Evolutionary conservation across 1,140 invertebrate species (phyloP), one percentile per base, ranked within the genome.

Genomic region (Alviniconcha marisindica): DNA sequence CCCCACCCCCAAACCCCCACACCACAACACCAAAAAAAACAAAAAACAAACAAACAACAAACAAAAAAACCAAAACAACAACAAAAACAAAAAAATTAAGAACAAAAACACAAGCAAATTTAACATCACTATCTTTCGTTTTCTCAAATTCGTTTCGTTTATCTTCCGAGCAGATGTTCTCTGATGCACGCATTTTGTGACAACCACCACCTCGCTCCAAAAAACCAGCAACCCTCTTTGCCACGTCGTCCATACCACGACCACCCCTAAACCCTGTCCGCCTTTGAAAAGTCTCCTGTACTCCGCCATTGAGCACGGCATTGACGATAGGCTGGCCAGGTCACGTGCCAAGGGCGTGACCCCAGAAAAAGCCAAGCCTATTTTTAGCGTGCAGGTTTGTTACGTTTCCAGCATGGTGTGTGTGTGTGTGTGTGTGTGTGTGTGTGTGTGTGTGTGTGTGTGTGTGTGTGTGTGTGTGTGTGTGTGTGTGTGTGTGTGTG

Each of bases 321-420:
- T 86, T 48, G 85, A 86, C 31, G 77, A 82, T 21, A 44, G 85
- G 24, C 69, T 86, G 1, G 31, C 60, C n/a, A 31, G n/a, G 4
- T 54, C 78, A 40, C 33, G 38, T 24, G 42, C 51, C 3, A 60
- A 38, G 31, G 86, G 84, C 18, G 78, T 71, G n/a, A 73, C 48
- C 28, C 44, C 82, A 1, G 28, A 56, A 24, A 77, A 87, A 10
- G 80, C 83, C 1, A 86, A 85, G 40, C 81, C 78, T 73, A 88
- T 89, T 42, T 89, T 89, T 78, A 85, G 85, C n/a, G 79, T 84
- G 77, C 73, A 76, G 73, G 73, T 51, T 66, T 12, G n/a, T n/a
- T n/a, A n/a, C n/a, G 18, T 48, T 48, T 48, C 5, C 44, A 48
- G 44, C 18, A 48, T 18, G 44, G 44, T 48, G 5, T 10, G 7